Evolutionary conservation across 2,113 vertebrate species (phyloP).

Genomic region (Zapus hudsonius): DNA sequence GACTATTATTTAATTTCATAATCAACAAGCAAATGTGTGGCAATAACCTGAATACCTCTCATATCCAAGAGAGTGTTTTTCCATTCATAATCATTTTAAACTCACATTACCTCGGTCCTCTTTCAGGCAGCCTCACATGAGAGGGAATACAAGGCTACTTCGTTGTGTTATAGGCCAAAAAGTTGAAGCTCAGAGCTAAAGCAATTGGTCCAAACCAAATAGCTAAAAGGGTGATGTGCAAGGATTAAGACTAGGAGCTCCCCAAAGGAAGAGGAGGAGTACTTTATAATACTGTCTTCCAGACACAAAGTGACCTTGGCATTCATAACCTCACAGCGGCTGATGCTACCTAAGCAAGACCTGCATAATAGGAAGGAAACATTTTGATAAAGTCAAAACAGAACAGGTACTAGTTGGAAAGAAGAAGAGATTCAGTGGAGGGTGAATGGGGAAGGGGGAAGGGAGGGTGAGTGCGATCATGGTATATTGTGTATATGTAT

Average conservation of each 20-base stretch:
- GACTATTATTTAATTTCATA: background rate
- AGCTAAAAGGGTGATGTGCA: background rate
- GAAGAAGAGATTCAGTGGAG: no score
- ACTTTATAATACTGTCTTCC: no score
- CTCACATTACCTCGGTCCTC: background rate
- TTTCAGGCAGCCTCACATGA: background rate
- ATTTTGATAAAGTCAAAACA: no score
- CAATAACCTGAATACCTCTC: background rate
- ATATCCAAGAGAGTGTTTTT: background rate
- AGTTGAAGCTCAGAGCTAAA: background rate
- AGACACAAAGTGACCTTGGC: no score
- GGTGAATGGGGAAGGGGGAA: no score
- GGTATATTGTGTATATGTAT: no score
- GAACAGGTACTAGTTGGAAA: no score
- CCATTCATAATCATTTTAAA: conserved; percentile 16
- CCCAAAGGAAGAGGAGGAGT: no score
- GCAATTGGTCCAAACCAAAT: background rate
- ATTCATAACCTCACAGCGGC: no score
- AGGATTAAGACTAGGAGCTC: background rate
- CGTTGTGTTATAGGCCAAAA: background rate
- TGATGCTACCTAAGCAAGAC: no score
- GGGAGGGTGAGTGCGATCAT: no score
- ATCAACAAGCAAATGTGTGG: background rate
- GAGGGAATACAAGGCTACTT: background rate
- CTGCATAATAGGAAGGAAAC: no score